Base-by-base conservation (phyloP, 2,888 invertebrate species). In the Acholoe squamosa region DNA sequence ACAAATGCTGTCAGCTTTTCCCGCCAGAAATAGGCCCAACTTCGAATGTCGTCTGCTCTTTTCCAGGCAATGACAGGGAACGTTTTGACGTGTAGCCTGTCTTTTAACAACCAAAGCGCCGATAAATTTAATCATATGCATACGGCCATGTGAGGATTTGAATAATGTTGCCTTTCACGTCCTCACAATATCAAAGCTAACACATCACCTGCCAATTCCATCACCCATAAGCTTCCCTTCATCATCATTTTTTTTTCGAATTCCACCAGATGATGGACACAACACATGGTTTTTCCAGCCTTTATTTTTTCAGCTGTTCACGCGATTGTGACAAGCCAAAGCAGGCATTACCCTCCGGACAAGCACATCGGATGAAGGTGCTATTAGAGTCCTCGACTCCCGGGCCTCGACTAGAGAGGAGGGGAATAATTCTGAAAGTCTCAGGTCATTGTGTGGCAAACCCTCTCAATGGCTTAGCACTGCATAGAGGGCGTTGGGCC, bases 51-150 rank as follows among this genome's bases (percentile, higher is more conserved):
- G 34, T 80, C 80, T 80, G 80, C 80, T 80, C 80, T 34, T 80
- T 80, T 80, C 80, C 80, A 80, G 80, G 80, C 80, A 43, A 80
- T 80, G 80, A 80, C 71, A 71, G 71, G 71, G 71, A 28, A 25
- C 34, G 43, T 80, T 34, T 16, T 33, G 43, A 34, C 80, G 34
- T 33, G 34, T 12, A n/a, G 43, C 19, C 14, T 22, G 80, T 80
- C 80, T 80, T 80, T 80, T 80, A 34, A 80, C 33, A 80, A 10
- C 43, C 80, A 80, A 19, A 43, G 19, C 25, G 80, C 34, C 43
- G 80, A 34, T 71, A 71, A 71, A 71, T 71, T 71, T 7, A 71
- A 71, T 71, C 80, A 43, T 7, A 34, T 14, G 22, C 80, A 80
- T 43, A 80, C 80, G 43, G 7, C n/a, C 80, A 43, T 25, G 80